phyloP scores from a whole-genome alignment of 2,797 vertebrate species.

The Hozukius guyotensis region DNA sequence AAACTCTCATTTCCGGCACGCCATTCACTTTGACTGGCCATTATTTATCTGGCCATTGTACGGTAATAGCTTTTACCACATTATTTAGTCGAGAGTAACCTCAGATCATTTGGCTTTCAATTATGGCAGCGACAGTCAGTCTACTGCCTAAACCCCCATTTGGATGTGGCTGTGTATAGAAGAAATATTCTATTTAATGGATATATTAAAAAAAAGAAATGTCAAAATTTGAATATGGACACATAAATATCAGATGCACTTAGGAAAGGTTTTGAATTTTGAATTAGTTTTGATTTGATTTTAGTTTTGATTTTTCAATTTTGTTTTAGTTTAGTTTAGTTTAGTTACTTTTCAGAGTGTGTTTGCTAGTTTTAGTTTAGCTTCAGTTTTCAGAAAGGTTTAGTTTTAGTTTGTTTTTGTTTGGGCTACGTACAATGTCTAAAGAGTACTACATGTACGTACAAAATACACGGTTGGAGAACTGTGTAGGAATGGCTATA shows the following conservation, averaged over 20 bases:
- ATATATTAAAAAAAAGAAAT: background rate
- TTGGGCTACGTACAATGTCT: no score
- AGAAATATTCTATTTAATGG: background rate
- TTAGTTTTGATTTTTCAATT: no score
- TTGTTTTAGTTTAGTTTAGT: no score
- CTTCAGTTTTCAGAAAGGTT: no score
- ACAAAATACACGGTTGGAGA: no score
- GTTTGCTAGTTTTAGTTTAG: no score
- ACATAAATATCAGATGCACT: background rate
- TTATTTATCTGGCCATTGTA: constrained; percentile 28
- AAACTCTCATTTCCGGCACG: constrained; percentile 44
- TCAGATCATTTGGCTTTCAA: constrained; percentile 8
- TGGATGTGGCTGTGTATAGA: background rate
- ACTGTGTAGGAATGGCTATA: no score
- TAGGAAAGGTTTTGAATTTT: no score
- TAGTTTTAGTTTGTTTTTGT: no score
- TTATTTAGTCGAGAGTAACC: constrained; percentile 3
- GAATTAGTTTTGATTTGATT: no score
- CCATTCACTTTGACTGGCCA: constrained; percentile 39
- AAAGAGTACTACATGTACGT: no score
- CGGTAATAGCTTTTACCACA: constrained; percentile 27
- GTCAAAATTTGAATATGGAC: background rate
- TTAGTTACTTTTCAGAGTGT: no score
- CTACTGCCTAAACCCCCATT: background rate
- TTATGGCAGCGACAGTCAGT: background rate